These are phyloP conservation scores for Argya squamiceps DNA, from an alignment of 2,797 vertebrate species.

Conservation along the genomic window DNA sequence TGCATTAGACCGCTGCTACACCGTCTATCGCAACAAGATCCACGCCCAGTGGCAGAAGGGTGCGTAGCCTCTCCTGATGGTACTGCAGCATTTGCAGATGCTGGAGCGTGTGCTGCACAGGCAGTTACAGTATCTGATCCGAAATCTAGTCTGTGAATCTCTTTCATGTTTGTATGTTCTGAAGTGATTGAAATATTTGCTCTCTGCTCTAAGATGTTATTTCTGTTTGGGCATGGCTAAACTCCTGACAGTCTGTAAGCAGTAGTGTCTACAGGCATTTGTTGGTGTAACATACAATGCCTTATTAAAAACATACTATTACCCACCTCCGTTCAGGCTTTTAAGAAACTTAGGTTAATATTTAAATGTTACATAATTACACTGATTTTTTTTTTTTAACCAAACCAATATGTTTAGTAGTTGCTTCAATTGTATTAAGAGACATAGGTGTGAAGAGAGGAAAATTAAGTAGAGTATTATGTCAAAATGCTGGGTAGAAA, in stretches of 20 bases:
- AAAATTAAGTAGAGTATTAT: neutral
- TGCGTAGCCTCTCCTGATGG: conserved; percentile 15
- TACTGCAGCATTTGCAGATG: neutral
- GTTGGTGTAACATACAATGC: rapidly evolving
- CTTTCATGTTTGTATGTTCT: neutral
- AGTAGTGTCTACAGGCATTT: neutral
- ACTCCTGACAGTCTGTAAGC: neutral
- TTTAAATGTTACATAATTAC: neutral
- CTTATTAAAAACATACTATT: neutral
- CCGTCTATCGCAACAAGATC: conserved; percentile 92
- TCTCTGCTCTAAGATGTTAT: rapidly evolving
- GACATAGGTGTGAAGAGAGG: neutral
- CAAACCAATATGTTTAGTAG: neutral
- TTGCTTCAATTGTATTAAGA: neutral
- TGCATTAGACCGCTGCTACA: conserved; percentile 93
- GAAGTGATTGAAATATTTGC: neutral
- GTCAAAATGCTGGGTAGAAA: neutral
- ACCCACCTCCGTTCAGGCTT: neutral
- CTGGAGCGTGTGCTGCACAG: neutral
- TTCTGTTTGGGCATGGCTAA: neutral
- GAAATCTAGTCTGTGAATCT: neutral
- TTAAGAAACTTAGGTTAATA: neutral
- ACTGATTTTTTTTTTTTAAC: neutral
- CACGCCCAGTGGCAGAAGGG: conserved; percentile 95
- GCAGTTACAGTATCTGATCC: neutral